Base-by-base conservation (phyloP, 2,888 invertebrate species). In the Sesamia inferens region DNA sequence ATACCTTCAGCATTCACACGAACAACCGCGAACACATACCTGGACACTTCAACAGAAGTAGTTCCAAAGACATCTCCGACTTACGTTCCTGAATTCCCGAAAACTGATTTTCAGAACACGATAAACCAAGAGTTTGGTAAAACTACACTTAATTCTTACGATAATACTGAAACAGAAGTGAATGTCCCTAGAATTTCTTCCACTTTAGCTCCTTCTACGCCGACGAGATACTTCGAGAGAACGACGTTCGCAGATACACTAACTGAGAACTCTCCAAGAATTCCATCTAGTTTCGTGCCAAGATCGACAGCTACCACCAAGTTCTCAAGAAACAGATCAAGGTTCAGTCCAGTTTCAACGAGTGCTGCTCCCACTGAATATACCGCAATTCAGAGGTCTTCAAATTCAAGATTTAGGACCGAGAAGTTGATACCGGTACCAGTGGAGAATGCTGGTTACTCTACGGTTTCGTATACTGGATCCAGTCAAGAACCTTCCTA, bases 401-500 rank as follows among this genome's bases (percentile, higher is more conserved):
- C 84, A 5, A 65, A 77, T 22, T 47, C 42, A n/a, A 79, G 86
- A 14, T 87, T 67, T n/a, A 87, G 87, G 16, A 83, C 76, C 57
- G 79, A 86, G 74, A 93, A 90, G 77, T 87, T 91, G 59, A 88
- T 91, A 59, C 88, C 89, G 0, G 90, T 91, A 0, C 92, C 93
- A 13, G 91, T 94, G 7, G 93, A 93, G 75, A 92, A 92, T 68
- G 91, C 88, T 69, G 91, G 88, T 39, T 93, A 74, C 82, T 92
- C 95, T 3, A 93, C 94, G 8, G 89, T 89, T 68, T 92, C 91
- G 13, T 93, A 93, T 80, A 86, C 91, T 63, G 90, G 91, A 55
- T 81, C 89, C 22, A 90, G 90, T 78, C 94, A 90, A 76, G 94
- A 95, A 59, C 94, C 96, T 14, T 88, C 94, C 51, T 92, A 93